Evolutionary conservation across 1,140 invertebrate species (phyloP), one percentile per base, ranked within the genome.

Genomic region (Diploscapter pachys): DNA sequence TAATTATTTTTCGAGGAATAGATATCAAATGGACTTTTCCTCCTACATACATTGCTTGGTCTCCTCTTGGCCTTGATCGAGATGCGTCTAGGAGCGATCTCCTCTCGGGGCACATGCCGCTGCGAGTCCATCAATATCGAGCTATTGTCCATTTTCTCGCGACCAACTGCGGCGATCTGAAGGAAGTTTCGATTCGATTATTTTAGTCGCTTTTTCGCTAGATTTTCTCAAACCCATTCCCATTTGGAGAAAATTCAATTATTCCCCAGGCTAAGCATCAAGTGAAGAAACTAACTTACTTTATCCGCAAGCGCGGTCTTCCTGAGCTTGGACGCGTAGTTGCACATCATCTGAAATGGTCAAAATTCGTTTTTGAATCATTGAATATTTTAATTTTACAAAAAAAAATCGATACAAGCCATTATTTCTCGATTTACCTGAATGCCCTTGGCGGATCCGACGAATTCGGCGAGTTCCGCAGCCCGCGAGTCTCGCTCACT

Each of bases 401-500:
- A 31, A 31, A 31, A 31, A 31, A 31, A 31, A 31, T 31, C 31
- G 31, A 31, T 31, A 31, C 31, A 31, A 31, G 31, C 31, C 31
- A 31, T 31, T 31, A 31, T 31, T 31, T 31, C 31, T 31, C 31
- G 31, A 31, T 31, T 31, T 31, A 31, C 66, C 51, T 68, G 66
- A 48, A 68, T 68, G 8, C 66, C 66, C 8, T 68, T 68, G 6
- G 66, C 8, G 11, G 66, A 68, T 55, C 9, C 11, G 6, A 68
- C 66, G 6, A 68, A 55, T 9, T 68, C 52, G 5, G 66, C 66
- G 11, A 68, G 52, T 55, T 68, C 66, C 48, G 11, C 53, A 48
- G 66, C 66, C 50, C 66, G 48, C 6, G 66, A 55, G 5, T 68
- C 66, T 9, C 66, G 48, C 51, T 53, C 66, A 6, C 11, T 68